phyloP scores from a whole-genome alignment of 2,113 vertebrate genomes.

The Capreolus pygargus region DNA sequence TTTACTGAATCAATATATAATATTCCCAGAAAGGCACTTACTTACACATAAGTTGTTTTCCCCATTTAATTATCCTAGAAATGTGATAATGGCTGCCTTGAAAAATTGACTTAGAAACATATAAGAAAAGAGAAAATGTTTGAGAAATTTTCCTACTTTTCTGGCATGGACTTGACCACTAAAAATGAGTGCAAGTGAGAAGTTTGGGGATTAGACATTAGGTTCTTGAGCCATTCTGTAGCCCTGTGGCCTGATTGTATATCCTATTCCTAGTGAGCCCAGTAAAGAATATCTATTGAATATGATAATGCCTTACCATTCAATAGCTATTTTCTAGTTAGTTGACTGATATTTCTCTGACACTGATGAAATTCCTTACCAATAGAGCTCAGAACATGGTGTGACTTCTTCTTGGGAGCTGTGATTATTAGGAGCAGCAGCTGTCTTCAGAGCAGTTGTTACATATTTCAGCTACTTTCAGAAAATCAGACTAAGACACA shows the following conservation, averaged over 20 bases:
- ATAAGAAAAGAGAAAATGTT: not conserved
- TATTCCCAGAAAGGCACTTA: not conserved
- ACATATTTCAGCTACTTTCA: constrained; percentile 31
- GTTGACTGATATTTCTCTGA: not conserved
- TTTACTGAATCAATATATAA: not conserved
- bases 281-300: not conserved
- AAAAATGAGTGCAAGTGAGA: not conserved
- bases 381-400: not conserved
- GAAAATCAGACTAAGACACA: not conserved
- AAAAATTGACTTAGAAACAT: not conserved
- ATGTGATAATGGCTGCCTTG: not conserved
- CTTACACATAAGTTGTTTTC: not conserved
- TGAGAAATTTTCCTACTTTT: not conserved
- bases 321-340: not conserved
- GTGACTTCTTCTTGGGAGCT: not conserved
- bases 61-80: not conserved
- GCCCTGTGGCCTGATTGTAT: not conserved
- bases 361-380: not conserved
- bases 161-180: not conserved
- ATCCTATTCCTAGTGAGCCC: not conserved
- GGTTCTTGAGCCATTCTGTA: not conserved
- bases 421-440: not conserved
- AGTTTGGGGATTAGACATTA: not conserved
- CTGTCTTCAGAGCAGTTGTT: not conserved
- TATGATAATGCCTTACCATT: not conserved